phyloP scores from a whole-genome alignment of 2,888 invertebrate species.

The Falcaria lacertinaria region DNA sequence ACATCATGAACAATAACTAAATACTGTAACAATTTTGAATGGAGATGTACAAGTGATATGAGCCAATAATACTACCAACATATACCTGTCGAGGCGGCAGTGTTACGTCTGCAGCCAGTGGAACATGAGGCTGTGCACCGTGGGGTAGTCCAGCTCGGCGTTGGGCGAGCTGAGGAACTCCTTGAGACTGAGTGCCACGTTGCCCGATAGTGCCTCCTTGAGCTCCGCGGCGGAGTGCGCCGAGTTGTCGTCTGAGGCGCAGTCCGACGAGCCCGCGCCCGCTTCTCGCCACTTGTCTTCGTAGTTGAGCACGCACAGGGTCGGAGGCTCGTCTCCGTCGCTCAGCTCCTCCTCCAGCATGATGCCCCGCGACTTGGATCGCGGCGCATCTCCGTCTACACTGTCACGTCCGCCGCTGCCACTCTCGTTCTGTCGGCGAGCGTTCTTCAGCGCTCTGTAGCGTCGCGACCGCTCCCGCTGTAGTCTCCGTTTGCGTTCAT shows the following conservation, averaged over 20 bases:
- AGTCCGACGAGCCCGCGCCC: conserved; percentile 44
- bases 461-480: conserved; percentile 68
- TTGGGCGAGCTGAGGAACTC: conserved; percentile 68
- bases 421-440: conserved; percentile 65
- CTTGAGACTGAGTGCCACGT: conserved; percentile 48
- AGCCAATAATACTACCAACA: conserved; percentile 21
- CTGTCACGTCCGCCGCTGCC: conserved; percentile 44
- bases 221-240: conserved; percentile 59
- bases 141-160: conserved; percentile 69
- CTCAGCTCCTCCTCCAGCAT: conserved; percentile 59
- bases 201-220: conserved; percentile 38
- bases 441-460: conserved; percentile 69
- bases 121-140: conserved; percentile 75
- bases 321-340: conserved; percentile 68
- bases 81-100: conserved; percentile 20
- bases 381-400: conserved; percentile 36
- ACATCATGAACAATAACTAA: conserved; percentile 11
- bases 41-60: conserved; percentile 23
- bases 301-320: conserved; percentile 62
- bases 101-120: conserved; percentile 77
- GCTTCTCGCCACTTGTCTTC: conserved; percentile 64
- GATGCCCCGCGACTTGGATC: conserved; percentile 43
- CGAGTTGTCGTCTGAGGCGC: conserved; percentile 68
- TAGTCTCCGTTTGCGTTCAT: conserved; percentile 65
- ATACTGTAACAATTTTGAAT: conserved; percentile 14